These are phyloP conservation scores for Pangasius sanitwongsei DNA, from an alignment of 2,797 vertebrate genomes.

Conservation along the genomic window DNA sequence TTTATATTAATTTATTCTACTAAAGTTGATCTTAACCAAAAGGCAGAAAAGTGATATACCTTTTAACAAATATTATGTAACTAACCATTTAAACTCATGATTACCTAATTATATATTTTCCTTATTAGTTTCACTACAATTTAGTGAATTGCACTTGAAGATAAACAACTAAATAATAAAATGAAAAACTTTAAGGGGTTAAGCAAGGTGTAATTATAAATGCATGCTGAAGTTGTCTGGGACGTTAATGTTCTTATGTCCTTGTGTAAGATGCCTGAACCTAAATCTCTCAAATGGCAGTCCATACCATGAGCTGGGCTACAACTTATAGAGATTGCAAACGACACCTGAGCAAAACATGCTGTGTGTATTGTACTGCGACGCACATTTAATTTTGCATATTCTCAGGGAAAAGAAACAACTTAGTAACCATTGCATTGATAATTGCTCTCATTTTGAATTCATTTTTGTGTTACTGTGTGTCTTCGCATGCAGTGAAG, in stretches of 20 bases:
- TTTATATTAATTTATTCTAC: not conserved
- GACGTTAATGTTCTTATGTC: slow-evolving; percentile 4
- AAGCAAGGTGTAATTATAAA: not conserved
- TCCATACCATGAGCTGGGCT: not conserved
- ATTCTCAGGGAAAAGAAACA: not conserved
- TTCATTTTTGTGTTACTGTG: not conserved
- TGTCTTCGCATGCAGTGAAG: not conserved
- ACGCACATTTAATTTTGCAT: not conserved
- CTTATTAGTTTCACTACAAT: not conserved
- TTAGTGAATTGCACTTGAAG: not conserved
- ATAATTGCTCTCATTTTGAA: not conserved
- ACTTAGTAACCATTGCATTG: not conserved
- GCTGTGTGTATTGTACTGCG: not conserved
- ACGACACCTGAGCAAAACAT: not conserved
- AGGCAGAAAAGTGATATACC: not conserved
- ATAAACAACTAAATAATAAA: not conserved
- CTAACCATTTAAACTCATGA: not conserved
- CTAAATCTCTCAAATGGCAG: slow-evolving; percentile 26
- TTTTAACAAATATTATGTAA: not conserved
- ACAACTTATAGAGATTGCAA: not conserved
- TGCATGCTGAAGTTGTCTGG: not conserved
- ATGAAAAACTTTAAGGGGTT: not conserved
- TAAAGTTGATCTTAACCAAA: not conserved
- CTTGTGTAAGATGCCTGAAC: slow-evolving; percentile 4
- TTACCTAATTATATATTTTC: not conserved